A percentile compares a stretch with the other conserved stretches of the same genome.
phyloP scores from a whole-genome alignment of 1,140 invertebrate genomes.

The Octopus bimaculoides region DNA sequence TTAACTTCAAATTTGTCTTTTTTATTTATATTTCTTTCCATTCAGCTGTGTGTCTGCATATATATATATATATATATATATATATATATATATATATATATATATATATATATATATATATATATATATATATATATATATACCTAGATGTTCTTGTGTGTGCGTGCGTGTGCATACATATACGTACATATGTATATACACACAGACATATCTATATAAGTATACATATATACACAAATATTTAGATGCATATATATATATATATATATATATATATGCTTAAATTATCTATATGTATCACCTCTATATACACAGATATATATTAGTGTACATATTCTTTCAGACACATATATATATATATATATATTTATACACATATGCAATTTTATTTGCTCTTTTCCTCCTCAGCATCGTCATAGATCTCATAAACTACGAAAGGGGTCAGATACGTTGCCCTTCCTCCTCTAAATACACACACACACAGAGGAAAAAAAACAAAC shows the following conservation, averaged over 20 bases:
- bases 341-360: background rate
- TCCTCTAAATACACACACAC: background rate
- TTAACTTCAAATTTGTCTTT: too few species aligned
- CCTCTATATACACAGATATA: background rate
- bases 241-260: background rate
- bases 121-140: background rate
- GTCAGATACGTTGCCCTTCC: background rate
- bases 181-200: background rate
- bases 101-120: slow-evolving; percentile 4
- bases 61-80: slow-evolving; percentile 4
- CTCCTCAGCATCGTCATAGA: background rate
- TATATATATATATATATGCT: background rate
- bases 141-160: background rate
- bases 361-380: background rate
- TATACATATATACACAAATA: background rate
- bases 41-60: background rate
- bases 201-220: background rate
- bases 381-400: background rate
- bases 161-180: background rate
- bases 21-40: background rate
- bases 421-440: background rate
- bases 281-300: too few species aligned
- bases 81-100: slow-evolving; percentile 4
- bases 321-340: background rate
- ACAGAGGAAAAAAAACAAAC: background rate